Evolutionary conservation across 2,797 vertebrate species (phyloP), one percentile per base, ranked within the genome.

Genomic region (Brachymystax lenok): DNA sequence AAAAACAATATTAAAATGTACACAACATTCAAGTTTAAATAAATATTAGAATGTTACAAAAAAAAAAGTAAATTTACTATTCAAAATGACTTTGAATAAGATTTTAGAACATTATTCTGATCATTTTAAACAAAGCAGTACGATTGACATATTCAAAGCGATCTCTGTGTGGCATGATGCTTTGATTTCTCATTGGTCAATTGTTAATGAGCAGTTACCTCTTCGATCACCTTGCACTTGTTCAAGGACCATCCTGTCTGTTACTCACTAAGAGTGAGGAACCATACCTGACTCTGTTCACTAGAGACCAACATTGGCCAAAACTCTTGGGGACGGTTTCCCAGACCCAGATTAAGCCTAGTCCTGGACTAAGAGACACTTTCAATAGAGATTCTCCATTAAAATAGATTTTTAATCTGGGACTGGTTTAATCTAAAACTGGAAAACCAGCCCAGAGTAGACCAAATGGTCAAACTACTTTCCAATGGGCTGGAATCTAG

Each of bases 391-490:
- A 61, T 61, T 24, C 21, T 24, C 59, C 59, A 21, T 21, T 24
- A 2, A 61, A 61, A 61, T n/a, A 13, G 8, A 21, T 4, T 19
- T 56, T 61, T 87, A 46, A 46, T 46, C 0, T 13, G 40, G 12
- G 40, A 46, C 40, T 46, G 40, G 10, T 21, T 61, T 17, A 3
- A 61, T 24, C 4, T 61, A 24, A 87, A 86, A 88, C 89, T 86
- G 74, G 61, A 82, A 74, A 7, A 21, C 2, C 5, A 12, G 74
- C 76, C 80, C 73, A 40, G 80, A 91, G 56, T 13, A 13, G 40
- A 46, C 40, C 40, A 46, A 46, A 46, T 46, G 40, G 40, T 2
- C 40, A 2, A 46, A 46, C 40, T 46, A 90, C 86, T 89, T 92
- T 86, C 61, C 74, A 28, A 19, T 4, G 28, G 51, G 79, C 84